Evolutionary conservation across 1,140 invertebrate species (phyloP).

Genomic region (Bombus vancouverensis): DNA sequence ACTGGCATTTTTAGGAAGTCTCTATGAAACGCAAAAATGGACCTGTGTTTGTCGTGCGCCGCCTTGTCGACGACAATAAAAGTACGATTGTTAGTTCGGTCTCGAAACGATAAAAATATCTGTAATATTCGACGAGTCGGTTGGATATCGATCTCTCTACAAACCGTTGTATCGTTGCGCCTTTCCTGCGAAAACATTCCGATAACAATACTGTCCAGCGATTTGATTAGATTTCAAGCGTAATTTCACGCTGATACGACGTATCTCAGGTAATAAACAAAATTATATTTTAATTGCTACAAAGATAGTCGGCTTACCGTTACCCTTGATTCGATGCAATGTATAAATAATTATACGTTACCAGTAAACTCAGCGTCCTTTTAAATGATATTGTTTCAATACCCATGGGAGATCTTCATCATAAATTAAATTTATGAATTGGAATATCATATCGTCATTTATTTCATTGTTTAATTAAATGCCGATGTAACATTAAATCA

Average conservation of each 20-base stretch:
- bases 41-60: not conserved
- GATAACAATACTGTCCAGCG: not conserved
- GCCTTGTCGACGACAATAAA: not conserved
- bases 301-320: not conserved
- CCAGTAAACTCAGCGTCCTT: not conserved
- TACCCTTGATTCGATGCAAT: not conserved
- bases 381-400: not conserved
- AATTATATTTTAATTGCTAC: not conserved
- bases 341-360: not conserved
- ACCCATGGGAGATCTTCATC: not conserved
- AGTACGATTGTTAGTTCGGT: not conserved
- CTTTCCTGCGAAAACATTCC: not conserved
- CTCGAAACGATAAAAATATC: not conserved
- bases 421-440: not conserved
- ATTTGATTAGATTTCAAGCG: not conserved
- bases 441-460: not conserved
- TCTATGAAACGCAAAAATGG: not conserved
- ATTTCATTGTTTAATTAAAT: not conserved
- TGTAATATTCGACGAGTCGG: not conserved
- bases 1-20: constrained; percentile 2
- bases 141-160: not conserved
- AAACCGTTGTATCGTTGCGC: not conserved
- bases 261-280: too few species aligned
- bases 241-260: not conserved
- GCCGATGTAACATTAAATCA: too few species aligned